Evolutionary conservation across 2,888 invertebrate species (phyloP).

Genomic region (Cheilosia urbana): DNA sequence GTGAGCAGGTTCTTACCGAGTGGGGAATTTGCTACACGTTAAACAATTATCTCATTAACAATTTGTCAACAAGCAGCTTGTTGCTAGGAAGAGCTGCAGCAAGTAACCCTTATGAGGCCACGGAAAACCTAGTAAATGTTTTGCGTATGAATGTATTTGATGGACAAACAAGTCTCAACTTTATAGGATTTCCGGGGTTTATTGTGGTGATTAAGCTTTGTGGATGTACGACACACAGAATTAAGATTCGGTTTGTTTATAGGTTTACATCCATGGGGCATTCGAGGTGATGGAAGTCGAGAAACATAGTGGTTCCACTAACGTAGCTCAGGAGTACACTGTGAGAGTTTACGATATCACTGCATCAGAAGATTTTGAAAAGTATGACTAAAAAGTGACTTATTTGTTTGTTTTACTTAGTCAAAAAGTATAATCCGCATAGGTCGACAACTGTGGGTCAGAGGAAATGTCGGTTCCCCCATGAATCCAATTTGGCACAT

Average conservation of each 20-base stretch:
- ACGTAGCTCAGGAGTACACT: conserved; percentile 78
- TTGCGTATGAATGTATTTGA: conserved; percentile 79
- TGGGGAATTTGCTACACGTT: conserved; percentile 82
- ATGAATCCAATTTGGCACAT: conserved; percentile 82
- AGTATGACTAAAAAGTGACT: conserved; percentile 70
- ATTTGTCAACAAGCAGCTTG: conserved; percentile 79
- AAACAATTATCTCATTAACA: conserved; percentile 78
- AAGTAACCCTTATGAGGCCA: conserved; percentile 36
- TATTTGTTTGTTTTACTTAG: neutral
- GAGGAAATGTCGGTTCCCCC: conserved; percentile 81
- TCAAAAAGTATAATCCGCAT: neutral
- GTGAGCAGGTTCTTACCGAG: conserved; percentile 82
- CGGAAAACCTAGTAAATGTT: conserved; percentile 33
- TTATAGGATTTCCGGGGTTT: conserved; percentile 79
- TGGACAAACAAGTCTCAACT: conserved; percentile 78
- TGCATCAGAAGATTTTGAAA: conserved; percentile 79
- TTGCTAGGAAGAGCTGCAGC: conserved; percentile 78
- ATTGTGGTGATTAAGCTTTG: conserved; percentile 77
- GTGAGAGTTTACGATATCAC: conserved; percentile 79
- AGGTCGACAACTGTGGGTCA: conserved; percentile 80
- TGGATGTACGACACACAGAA: neutral
- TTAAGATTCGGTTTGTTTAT: neutral
- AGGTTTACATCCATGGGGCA: conserved; percentile 81
- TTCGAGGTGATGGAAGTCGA: conserved; percentile 81
- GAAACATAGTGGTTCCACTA: conserved; percentile 78